A percentile compares a stretch with the other conserved stretches of the same genome.
Conservation (phyloP, 1,140 invertebrate species). For the Bicyclus anynana region DNA sequence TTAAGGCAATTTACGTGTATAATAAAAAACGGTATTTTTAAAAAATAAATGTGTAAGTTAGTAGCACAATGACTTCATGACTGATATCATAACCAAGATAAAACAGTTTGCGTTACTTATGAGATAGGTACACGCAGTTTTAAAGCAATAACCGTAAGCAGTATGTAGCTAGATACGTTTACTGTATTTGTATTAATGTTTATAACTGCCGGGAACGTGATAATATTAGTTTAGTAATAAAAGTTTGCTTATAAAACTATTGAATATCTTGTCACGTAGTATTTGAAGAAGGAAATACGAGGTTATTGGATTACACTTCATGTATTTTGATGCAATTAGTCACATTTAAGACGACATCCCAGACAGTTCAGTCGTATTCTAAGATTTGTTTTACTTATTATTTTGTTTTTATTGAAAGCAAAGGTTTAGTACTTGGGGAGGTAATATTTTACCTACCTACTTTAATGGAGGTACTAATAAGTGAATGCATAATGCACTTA, state of each 20-base stretch:
- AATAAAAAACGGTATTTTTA: conserved; percentile 32
- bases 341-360: not conserved
- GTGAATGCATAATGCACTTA: too few relatives aligned
- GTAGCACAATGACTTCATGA: conserved; percentile 34
- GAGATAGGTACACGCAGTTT: conserved; percentile 8
- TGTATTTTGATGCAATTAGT: not conserved
- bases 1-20: conserved; percentile 28
- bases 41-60: conserved; percentile 22
- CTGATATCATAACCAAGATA: conserved; percentile 38
- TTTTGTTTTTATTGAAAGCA: too few relatives aligned
- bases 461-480: too few relatives aligned
- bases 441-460: too few relatives aligned
- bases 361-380: not conserved
- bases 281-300: not conserved
- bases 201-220: not conserved
- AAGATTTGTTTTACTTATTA: too few relatives aligned
- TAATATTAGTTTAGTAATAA: conserved; percentile 4
- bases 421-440: too few relatives aligned
- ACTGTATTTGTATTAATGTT: conserved; percentile 8
- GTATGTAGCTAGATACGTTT: conserved; percentile 1
- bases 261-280: not conserved
- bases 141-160: conserved; percentile 5
- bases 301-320: not conserved
- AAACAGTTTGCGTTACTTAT: conserved; percentile 26
- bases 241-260: conserved; percentile 4